Evolutionary conservation across 2,113 vertebrate genomes (phyloP).

Genomic region (Gallinago paraguaiae): DNA sequence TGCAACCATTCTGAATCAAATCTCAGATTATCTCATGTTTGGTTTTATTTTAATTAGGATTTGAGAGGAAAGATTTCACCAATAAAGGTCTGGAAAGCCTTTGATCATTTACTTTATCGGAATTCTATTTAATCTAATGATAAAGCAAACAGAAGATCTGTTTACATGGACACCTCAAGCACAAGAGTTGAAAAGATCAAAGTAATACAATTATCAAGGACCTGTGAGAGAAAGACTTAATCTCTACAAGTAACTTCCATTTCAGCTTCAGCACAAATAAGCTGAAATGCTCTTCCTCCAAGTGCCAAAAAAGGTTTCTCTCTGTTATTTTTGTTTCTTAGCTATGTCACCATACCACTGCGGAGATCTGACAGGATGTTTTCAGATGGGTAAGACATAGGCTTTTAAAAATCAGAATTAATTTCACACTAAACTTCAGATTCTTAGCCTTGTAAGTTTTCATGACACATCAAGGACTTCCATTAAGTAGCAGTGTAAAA

Average conservation of each 20-base stretch:
- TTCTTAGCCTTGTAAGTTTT: slow-evolving; percentile 19
- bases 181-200: slow-evolving; percentile 61
- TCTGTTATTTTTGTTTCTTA: slow-evolving; percentile 31
- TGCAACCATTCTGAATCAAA: slow-evolving; percentile 35
- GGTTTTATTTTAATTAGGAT: slow-evolving; percentile 54
- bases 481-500: slow-evolving; percentile 34
- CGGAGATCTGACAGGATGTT: slow-evolving; percentile 35
- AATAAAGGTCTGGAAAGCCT: slow-evolving; percentile 58
- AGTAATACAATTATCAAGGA: slow-evolving; percentile 58
- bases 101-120: slow-evolving; percentile 27
- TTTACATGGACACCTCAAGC: slow-evolving; percentile 61
- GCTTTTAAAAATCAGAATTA: not conserved
- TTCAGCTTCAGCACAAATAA: slow-evolving; percentile 31
- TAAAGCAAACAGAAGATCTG: slow-evolving; percentile 58
- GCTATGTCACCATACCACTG: slow-evolving; percentile 15
- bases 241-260: slow-evolving; percentile 41
- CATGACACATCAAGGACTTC: slow-evolving; percentile 14
- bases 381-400: slow-evolving; percentile 26
- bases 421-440: slow-evolving; percentile 45
- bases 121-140: slow-evolving; percentile 64
- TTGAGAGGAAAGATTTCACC: slow-evolving; percentile 41
- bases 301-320: not conserved
- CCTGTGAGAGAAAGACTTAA: slow-evolving; percentile 44
- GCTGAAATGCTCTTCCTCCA: slow-evolving; percentile 28
- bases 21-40: slow-evolving; percentile 50